Evolutionary conservation across 2,888 invertebrate genomes (phyloP).

Genomic region (Drosophila nigricruria): DNA sequence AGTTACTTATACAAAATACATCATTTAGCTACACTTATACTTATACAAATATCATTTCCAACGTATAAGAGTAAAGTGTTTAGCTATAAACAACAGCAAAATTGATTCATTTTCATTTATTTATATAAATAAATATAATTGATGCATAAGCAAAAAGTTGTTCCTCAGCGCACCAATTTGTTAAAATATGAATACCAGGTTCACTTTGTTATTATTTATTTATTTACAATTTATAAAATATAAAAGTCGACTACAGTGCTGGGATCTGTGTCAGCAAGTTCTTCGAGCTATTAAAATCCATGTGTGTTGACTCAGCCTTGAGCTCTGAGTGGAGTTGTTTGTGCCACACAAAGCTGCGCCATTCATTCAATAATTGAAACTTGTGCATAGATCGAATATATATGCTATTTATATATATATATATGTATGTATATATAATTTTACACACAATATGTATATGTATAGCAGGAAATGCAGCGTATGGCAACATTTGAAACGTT

Average conservation of each 20-base stretch:
- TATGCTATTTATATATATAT: constrained; percentile 39
- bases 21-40: neutral
- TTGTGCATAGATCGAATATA: constrained; percentile 52
- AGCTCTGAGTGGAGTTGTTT: constrained; percentile 28
- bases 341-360: constrained; percentile 50
- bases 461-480: constrained; percentile 69
- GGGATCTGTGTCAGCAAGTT: constrained; percentile 46
- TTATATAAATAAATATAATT: neutral
- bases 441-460: too few relatives aligned
- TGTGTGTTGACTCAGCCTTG: constrained; percentile 57
- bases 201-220: constrained; percentile 1
- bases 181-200: neutral
- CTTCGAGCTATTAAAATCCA: constrained; percentile 40
- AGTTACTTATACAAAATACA: neutral
- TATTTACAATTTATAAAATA: neutral
- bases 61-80: neutral
- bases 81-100: neutral
- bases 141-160: constrained; percentile 1
- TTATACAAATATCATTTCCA: neutral
- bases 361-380: constrained; percentile 69
- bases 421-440: neutral
- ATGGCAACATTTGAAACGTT: constrained; percentile 59
- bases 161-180: neutral
- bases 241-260: constrained; percentile 21
- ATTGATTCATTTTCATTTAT: neutral